Evolutionary conservation across 1,140 invertebrate species (phyloP), one percentile per base, ranked within the genome.

Genomic region (Drosophila tsacasi): DNA sequence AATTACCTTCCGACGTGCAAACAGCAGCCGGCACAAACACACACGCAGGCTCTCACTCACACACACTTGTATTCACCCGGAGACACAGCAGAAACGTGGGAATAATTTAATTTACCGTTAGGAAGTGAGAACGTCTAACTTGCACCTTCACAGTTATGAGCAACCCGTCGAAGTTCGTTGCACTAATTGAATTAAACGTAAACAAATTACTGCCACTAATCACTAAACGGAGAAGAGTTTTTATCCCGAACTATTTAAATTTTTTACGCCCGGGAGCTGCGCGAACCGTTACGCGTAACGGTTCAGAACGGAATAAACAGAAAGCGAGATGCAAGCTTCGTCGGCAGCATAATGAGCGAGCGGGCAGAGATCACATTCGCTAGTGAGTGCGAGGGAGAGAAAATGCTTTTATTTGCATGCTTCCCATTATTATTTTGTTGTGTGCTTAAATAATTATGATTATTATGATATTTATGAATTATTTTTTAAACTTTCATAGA

Each of bases 221-320:
- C 30, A 63, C 60, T 30, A 67, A 60, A 35, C 30, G 25, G 32
- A 32, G 17, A n/a, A 75, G n/a, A 63, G 54, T 27, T 40, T 17
- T 21, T 39, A 39, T 25, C 21, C 35, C 32, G 54, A 39, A n/a
- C n/a, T 54, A 32, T 32, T 61, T 63, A 35, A 54, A 40, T 19
- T 39, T 9, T 30, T 10, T 23, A 17, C 25, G 40, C 42, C 35
- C 35, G 46, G 57, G 35, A 73, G 35, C n/a, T 39, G 40, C 25
- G 44, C 50, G 59, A 78, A 87, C 84, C 77, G 69, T 59, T 58
- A 44, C 49, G 58, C 30, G 46, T 76, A 87, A 89, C 80, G 77
- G 80, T 66, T 59, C 58, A 74, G 19, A 79, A 69, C 60, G 60
- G 64, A 86, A 76, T 82, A 65, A 82, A 79, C 75, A 49, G 49